Evolutionary conservation across 2,113 vertebrate species (phyloP).

Genomic region (Myrmophylax atrothorax): DNA sequence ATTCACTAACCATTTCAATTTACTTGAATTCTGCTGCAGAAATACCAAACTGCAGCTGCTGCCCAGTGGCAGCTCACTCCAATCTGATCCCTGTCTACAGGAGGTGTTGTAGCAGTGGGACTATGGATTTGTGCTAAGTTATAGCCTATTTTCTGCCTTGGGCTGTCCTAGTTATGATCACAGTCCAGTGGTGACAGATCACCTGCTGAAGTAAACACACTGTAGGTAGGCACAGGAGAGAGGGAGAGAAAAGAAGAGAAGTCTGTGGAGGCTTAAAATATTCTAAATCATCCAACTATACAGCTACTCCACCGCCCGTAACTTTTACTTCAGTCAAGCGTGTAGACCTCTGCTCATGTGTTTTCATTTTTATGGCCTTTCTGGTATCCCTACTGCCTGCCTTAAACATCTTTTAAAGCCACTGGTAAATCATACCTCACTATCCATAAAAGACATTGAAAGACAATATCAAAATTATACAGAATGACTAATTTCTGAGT

Average conservation of each 20-base stretch:
- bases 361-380: constrained; percentile 49
- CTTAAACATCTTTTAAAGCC: constrained; percentile 41
- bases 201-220: neutral
- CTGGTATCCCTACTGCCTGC: neutral
- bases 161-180: neutral
- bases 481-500: neutral
- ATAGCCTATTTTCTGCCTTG: neutral
- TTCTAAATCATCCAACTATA: constrained; percentile 40
- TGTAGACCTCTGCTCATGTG: neutral
- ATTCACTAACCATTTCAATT: neutral
- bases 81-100: neutral
- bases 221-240: neutral
- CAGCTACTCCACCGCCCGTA: neutral
- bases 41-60: neutral
- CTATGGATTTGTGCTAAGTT: constrained; percentile 8
- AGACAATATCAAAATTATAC: neutral
- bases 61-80: neutral
- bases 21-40: neutral
- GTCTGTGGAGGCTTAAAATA: constrained; percentile 22
- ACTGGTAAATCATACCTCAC: neutral
- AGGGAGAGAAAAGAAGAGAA: neutral
- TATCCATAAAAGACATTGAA: neutral
- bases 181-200: neutral
- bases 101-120: neutral
- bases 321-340: constrained; percentile 35